Conservation (phyloP, 2,888 invertebrate species). For the Epinotia brunnichana region DNA sequence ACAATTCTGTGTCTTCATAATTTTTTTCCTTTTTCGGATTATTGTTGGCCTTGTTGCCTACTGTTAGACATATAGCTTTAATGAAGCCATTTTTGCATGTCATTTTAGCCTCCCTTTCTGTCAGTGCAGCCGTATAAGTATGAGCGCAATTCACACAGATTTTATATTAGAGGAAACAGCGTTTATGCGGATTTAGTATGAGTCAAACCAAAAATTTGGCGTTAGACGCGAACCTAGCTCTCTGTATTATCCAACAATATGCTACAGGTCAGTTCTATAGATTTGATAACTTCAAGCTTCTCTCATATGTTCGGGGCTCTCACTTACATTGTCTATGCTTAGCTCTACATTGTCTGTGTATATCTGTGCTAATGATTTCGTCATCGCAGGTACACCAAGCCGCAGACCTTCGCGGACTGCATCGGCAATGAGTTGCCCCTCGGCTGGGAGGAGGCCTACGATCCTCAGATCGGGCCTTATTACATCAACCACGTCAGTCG, state of each 20-base stretch:
- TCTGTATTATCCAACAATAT: background rate
- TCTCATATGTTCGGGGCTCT: background rate
- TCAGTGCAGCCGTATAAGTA: background rate
- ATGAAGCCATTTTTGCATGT: background rate
- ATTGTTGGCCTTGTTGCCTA: background rate
- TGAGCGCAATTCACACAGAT: background rate
- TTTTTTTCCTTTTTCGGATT: background rate
- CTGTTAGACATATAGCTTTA: background rate
- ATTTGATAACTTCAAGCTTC: background rate
- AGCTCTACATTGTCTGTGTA: background rate
- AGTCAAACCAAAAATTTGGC: too few species aligned
- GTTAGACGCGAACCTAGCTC: too few species aligned
- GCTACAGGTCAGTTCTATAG: background rate
- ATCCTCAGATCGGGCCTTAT: slow-evolving; percentile 96
- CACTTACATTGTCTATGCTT: too few species aligned
- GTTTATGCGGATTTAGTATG: too few species aligned
- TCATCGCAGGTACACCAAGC: slow-evolving; percentile 96
- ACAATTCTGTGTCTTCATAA: background rate
- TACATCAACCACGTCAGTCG: slow-evolving; percentile 98
- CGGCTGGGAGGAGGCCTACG: slow-evolving; percentile 98
- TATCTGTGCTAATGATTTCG: slow-evolving; percentile 47
- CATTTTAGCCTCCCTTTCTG: background rate
- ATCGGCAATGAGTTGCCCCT: slow-evolving; percentile 98
- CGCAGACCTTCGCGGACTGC: slow-evolving; percentile 98
- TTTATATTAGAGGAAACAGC: background rate